Percentiles rank a stretch among this genome's conserved stretches.
phyloP scores from a whole-genome alignment of 2,113 vertebrate species.

The Crotalus tigris region DNA sequence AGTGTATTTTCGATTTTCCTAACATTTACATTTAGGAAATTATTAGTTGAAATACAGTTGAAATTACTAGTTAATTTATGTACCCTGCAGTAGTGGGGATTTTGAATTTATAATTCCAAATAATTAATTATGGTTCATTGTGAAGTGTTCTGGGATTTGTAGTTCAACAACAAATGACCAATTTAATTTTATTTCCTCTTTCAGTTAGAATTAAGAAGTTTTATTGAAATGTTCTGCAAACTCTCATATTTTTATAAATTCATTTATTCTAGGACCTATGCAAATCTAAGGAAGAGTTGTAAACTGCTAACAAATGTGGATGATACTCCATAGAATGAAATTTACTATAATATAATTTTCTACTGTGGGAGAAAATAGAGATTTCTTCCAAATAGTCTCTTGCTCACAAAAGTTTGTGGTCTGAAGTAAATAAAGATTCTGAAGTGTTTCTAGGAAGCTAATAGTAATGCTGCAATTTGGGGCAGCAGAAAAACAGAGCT shows the following conservation, averaged over 20 bases:
- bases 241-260: background rate
- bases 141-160: background rate
- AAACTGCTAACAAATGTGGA: background rate
- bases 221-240: background rate
- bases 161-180: background rate
- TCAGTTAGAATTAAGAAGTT: background rate
- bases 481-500: background rate
- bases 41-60: background rate
- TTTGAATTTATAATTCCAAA: background rate
- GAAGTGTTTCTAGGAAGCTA: constrained; percentile 12
- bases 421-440: constrained; percentile 10
- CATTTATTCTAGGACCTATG: background rate
- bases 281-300: background rate
- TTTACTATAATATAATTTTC: background rate
- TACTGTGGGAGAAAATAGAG: background rate
- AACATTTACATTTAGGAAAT: background rate
- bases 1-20: background rate
- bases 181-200: background rate
- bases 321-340: background rate
- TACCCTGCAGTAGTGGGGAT: background rate
- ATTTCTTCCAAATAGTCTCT: constrained; percentile 1
- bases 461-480: background rate
- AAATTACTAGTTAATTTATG: background rate
- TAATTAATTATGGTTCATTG: background rate
- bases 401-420: background rate